Base-by-base conservation (phyloP, 1,140 invertebrate species). In the Sinella curviseta region DNA sequence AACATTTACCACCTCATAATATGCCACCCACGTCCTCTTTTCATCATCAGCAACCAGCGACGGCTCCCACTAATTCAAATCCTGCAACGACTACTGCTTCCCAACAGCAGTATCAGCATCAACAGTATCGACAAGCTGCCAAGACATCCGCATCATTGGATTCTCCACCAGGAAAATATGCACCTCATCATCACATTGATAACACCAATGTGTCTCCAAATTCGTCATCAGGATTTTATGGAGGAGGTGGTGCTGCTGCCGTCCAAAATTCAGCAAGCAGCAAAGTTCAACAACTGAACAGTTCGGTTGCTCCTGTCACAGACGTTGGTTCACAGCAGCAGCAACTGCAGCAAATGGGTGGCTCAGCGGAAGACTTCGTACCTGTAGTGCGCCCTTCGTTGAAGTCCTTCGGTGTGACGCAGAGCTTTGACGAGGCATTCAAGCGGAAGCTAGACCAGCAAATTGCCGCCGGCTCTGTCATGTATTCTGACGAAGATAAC, bases 371-470 rank as follows among this genome's bases (percentile, higher is more conserved):
- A 4, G 65, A 70, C 31, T 70, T 70, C n/a, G 31, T 33, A 70
- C 65, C 65, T 33, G 65, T 70, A 33, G 26, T 31, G 12, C 65
- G 65, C n/a, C 65, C 65, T 16, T 8, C 28, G 2, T 14, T 70
- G 31, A 70, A 30, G 28, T 31, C 34, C 26, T 78, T 82, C 30
- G 79, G 82, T 20, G 48, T 79, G 0, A 80, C 82, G 0, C 35
- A 57, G 1, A 82, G 82, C 70, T 81, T 82, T 65, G 82, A 82
- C 33, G 79, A 79, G 12, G 34, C 76, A 17, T 8, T 80, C 31
- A 77, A 70, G 12, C 65, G 74, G 24, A 80, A 79, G 70, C 26
- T 78, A 4, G 80, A 78, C 12, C 65, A 73, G 28, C 73, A 39
- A 74, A 36, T 74, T 24, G 39, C 73, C 0, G 30, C 65, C 30